Evolutionary conservation across 2,888 invertebrate genomes (phyloP), one percentile per base, ranked within the genome.

Genomic region (Sturmia bella): DNA sequence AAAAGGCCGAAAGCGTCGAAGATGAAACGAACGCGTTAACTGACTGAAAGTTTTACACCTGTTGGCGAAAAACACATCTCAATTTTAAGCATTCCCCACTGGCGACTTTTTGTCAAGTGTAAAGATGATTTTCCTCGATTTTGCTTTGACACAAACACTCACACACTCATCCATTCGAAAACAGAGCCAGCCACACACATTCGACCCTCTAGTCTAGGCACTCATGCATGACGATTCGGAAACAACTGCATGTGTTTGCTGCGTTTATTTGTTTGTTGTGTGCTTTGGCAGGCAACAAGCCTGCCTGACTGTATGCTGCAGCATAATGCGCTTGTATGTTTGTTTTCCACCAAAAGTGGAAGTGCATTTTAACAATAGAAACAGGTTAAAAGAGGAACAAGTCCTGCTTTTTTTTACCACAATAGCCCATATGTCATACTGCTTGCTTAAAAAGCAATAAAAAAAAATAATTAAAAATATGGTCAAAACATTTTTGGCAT

Each of bases 401-500:
- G 74, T 78, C 74, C 66, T 82, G 75, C 41, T 43, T 63, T 59
- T 59, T 68, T 69, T 59, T 52, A 48, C 13, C 70, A 12, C 5
- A 15, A 61, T 27, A 56, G 57, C 61, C 82, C 82, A 82, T 78
- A 82, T 82, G 82, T 78, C 59, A 77, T 66, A 52, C 41, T 24
- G 56, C 37, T 68, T 21, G 61, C 56, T 68, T 59, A 48, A 74
- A n/a, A 63, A 56, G 43, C 45, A 74, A 48, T 69, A 52, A 78
- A 56, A 74, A 70, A 69, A 57, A 19, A 70, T 72, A 43, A 69
- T 66, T 77, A 52, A 50, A 45, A 78, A 78, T 66, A 82, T 82
- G 78, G 69, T 66, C 69, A 19, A 76, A 78, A 78, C 70, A 78
- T 78, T 82, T 82, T 72, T 74, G 61, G 66, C 37, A 78, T 75